Evolutionary conservation across 2,797 vertebrate genomes (phyloP).

Genomic region (Acanthis flammea): DNA sequence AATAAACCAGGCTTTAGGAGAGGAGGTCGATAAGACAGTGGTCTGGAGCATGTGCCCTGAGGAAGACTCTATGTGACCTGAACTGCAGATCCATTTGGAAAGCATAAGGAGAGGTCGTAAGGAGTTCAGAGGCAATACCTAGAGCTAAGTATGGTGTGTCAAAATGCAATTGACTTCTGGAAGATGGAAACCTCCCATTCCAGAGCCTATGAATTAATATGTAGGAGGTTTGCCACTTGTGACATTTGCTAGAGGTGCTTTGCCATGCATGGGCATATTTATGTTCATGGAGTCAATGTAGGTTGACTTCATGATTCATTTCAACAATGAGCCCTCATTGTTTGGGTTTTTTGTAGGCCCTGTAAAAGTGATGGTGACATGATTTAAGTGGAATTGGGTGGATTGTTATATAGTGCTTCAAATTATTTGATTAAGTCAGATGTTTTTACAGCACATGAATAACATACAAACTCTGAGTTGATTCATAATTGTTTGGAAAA

Average conservation of each 20-base stretch:
- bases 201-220: neutral
- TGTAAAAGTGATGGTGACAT: neutral
- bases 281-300: neutral
- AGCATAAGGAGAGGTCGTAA: neutral
- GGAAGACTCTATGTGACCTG: neutral
- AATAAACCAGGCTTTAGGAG: neutral
- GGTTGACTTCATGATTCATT: neutral
- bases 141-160: neutral
- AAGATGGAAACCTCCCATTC: neutral
- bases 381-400: neutral
- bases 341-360: neutral
- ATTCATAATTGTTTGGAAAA: neutral
- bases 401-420: neutral
- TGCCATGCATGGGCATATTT: neutral
- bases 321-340: neutral
- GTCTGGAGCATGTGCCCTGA: accelerated
- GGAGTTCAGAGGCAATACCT: neutral
- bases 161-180: neutral
- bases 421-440: neutral
- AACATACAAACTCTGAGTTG: neutral
- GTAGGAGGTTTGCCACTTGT: neutral
- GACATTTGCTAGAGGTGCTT: neutral
- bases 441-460: neutral
- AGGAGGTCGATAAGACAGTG: neutral
- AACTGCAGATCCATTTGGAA: neutral